Conservation (phyloP, 2,888 invertebrate species). For the Cryptocephalus moraei region DNA sequence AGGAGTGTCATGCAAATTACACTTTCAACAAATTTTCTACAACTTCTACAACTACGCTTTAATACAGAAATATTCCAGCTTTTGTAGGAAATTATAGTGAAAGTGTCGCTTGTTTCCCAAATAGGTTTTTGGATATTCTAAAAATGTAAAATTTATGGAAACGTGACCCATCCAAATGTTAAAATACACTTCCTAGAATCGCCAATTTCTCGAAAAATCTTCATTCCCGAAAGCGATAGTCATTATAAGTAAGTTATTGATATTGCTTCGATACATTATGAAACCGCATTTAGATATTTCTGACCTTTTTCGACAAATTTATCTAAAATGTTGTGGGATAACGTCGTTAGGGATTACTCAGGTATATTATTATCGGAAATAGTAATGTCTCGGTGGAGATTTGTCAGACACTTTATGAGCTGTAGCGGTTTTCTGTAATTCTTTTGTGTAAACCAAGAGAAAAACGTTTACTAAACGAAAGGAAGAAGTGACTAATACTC, state of each 20-base stretch:
- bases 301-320: conserved; percentile 1
- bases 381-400: conserved; percentile 7
- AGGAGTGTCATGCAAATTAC: too few species aligned
- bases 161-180: too few species aligned
- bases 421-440: conserved; percentile 2
- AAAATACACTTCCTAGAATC: conserved; percentile 3
- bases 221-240: conserved; percentile 12
- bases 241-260: conserved; percentile 14
- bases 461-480: too few species aligned
- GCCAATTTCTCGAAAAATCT: conserved; percentile 1
- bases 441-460: not conserved
- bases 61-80: too few species aligned
- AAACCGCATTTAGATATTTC: conserved; percentile 9
- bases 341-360: conserved; percentile 1
- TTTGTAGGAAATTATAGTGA: not conserved
- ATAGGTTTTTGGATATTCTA: not conserved
- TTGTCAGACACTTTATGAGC: conserved; percentile 12
- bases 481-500: too few species aligned
- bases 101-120: not conserved
- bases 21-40: too few species aligned
- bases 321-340: conserved; percentile 1
- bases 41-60: too few species aligned
- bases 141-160: not conserved
- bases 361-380: conserved; percentile 11
- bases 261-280: conserved; percentile 12